Base-by-base conservation (phyloP, 2,888 invertebrate species). In the Mystacides longicornis region DNA sequence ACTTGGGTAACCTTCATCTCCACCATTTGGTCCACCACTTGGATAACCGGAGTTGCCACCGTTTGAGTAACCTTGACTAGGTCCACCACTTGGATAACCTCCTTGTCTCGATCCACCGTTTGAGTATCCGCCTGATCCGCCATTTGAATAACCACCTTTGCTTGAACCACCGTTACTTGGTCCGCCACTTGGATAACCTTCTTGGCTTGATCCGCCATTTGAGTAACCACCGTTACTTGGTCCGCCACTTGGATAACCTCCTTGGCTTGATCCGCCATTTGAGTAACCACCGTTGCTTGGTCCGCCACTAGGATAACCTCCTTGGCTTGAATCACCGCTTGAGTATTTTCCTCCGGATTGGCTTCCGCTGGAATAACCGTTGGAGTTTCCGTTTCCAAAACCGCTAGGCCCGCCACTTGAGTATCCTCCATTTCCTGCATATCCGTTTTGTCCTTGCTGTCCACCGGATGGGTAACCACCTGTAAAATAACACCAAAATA, bases 111-210 rank as follows among this genome's bases (percentile, higher is more conserved):
- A 56, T 2, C 61, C 55, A 22, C 56, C 56, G 22, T 22, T 48
- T 14, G 51, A 47, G n/a, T 55, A 51, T 11, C 56, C 56, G 23
- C n/a, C 22, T 51, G 45, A 27, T 23, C 53, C 56, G 31, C 42
- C 46, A 21, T 71, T 71, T 1, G 75, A 72, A 55, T 75, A 62
- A 51, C 63, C 62, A 33, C 58, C 57, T 42, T 61, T 61, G 59
- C n/a, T n/a, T n/a, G n/a, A n/a, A 7, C 59, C n/a, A n/a, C 27
- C 18, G 18, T 49, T 57, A 49, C 54, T 58, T 18, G 67, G 65
- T 54, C 67, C 64, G 37, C 67, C 68, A 49, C 65, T 64, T 51
- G 69, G 65, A 59, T 69, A 70, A 16, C 63, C 68, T 33, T 63
- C 63, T 42, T 51, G 31, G 23, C 65, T 65, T 21, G 59, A 53